A percentile compares a stretch with the other conserved stretches of the same genome.
phyloP scores from a whole-genome alignment of 1,140 invertebrate genomes.

The Dinoponera quadriceps region DNA sequence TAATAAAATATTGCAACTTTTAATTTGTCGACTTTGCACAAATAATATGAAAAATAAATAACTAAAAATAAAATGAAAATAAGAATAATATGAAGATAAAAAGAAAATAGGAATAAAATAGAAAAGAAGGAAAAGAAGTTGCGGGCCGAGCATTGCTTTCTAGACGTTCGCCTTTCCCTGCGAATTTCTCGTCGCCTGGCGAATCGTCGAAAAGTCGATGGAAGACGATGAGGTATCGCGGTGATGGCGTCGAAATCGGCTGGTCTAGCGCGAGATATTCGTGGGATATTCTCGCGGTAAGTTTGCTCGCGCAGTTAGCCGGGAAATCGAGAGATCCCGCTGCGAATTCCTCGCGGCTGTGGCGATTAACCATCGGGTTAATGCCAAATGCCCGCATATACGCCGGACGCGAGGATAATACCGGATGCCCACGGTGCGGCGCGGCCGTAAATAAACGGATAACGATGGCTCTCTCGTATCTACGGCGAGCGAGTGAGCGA shows the following conservation, averaged over 20 bases:
- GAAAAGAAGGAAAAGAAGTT: too few species aligned
- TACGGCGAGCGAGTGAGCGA: slow-evolving; percentile 46
- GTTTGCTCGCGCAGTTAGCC: background rate
- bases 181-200: too few species aligned
- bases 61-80: too few species aligned
- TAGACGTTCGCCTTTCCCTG: too few species aligned
- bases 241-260: background rate
- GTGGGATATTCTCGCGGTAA: background rate
- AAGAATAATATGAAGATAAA: too few species aligned
- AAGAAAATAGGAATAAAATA: too few species aligned
- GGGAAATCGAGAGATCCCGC: slow-evolving; percentile 25
- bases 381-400: slow-evolving; percentile 63
- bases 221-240: background rate
- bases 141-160: too few species aligned
- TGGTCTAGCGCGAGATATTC: background rate
- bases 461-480: slow-evolving; percentile 76
- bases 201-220: too few species aligned
- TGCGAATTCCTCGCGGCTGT: slow-evolving; percentile 21
- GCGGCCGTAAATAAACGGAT: slow-evolving; percentile 78
- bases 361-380: slow-evolving; percentile 64
- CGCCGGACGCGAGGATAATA: slow-evolving; percentile 62
- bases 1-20: too few species aligned
- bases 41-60: too few species aligned
- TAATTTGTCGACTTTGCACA: too few species aligned
- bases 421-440: slow-evolving; percentile 61